Conservation (phyloP, 2,888 invertebrate genomes). For the Hyppa rectilinea region DNA sequence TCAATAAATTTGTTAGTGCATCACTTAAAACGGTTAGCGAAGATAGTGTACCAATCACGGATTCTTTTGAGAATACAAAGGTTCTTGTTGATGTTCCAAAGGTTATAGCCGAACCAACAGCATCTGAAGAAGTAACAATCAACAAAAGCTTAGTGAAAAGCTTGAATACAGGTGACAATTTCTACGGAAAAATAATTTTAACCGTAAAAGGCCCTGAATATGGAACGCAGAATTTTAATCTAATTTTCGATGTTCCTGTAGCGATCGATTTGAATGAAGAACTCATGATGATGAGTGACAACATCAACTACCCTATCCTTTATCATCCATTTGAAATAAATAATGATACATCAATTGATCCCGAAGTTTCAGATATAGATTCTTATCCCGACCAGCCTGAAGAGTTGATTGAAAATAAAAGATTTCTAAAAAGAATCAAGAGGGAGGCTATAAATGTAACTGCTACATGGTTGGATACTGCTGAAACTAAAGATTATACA, state of each 20-base stretch:
- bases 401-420: not conserved
- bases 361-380: not conserved
- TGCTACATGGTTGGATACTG: not conserved
- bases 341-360: not conserved
- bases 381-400: not conserved
- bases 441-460: slow-evolving; percentile 6
- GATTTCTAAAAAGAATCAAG: not conserved
- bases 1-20: no score
- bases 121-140: slow-evolving; percentile 19
- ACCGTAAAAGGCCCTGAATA: slow-evolving; percentile 34
- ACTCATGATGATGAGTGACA: slow-evolving; percentile 19
- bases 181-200: slow-evolving; percentile 40
- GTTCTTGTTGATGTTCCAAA: not conserved
- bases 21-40: not conserved
- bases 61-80: fast-evolving
- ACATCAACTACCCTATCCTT: not conserved
- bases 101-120: not conserved
- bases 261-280: slow-evolving; percentile 37
- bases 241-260: slow-evolving; percentile 48
- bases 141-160: slow-evolving; percentile 25
- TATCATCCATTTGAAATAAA: slow-evolving; percentile 19
- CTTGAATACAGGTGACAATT: not conserved
- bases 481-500: fast-evolving
- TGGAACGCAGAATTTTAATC: slow-evolving; percentile 35
- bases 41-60: fast-evolving